Percentiles rank a stretch among this genome's conserved stretches.
phyloP scores from a whole-genome alignment of 2,888 invertebrate species.

The Hypena proboscidalis region DNA sequence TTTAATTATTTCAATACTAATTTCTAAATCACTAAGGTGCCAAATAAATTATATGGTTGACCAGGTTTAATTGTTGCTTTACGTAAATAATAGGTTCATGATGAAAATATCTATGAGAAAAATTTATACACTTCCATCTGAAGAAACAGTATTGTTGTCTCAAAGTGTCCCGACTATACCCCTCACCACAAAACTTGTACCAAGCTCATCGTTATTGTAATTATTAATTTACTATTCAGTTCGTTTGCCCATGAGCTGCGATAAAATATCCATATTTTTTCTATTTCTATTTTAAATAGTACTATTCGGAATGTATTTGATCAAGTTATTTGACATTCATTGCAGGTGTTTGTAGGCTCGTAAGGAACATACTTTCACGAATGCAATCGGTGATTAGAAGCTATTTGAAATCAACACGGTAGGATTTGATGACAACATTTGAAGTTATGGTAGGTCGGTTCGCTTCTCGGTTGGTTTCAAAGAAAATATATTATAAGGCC shows the following conservation, averaged over 20 bases:
- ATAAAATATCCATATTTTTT: constrained; percentile 24
- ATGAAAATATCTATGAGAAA: too few species aligned
- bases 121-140: too few species aligned
- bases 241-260: constrained; percentile 20
- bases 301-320: constrained; percentile 5
- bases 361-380: constrained; percentile 3
- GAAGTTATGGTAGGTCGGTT: constrained; percentile 1
- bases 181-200: constrained; percentile 3
- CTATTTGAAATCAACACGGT: constrained; percentile 5
- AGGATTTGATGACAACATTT: too few species aligned
- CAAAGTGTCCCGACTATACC: constrained; percentile 14
- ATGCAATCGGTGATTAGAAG: constrained; percentile 1
- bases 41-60: too few species aligned
- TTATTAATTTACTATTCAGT: constrained; percentile 33
- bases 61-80: too few species aligned
- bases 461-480: too few species aligned
- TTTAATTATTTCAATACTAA: too few species aligned
- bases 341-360: constrained; percentile 3
- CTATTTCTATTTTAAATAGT: constrained; percentile 7
- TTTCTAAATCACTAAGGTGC: too few species aligned
- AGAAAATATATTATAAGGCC: too few species aligned
- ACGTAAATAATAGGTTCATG: too few species aligned
- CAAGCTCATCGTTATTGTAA: constrained; percentile 26
- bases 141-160: constrained; percentile 2
- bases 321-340: constrained; percentile 6